Evolutionary conservation across 2,888 invertebrate species (phyloP), one percentile per base, ranked within the genome.

Genomic region (Cynaeus angustus): DNA sequence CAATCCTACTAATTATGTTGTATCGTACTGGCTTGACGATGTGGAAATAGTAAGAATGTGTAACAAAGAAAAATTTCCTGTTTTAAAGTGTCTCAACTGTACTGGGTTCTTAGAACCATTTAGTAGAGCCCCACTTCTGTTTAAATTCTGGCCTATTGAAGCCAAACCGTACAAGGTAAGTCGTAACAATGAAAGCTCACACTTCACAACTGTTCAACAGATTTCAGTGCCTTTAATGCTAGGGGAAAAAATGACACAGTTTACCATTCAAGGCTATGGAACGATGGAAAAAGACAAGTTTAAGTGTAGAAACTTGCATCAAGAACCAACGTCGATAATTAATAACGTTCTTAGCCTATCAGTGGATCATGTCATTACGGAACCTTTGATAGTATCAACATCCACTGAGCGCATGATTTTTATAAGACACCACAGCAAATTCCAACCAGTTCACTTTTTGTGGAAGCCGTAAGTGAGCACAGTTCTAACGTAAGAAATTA

Each of bases 91-190:
- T 68, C 21, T 83, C 33, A 85, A 83, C 76, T 80, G 83, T 13
- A 33, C 64, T 14, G 85, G 83, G 21, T 21, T 3, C 21, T 21
- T 21, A 21, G 2, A 21, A 43, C 75, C 82, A n/a, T 74, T 76
- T 33, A 72, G 77, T 38, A 64, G 77, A 0, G 66, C 76, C 43
- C 80, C 85, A 1, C 62, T 87, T 21, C 68, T 86, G 52, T 80
- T 87, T 30, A 82, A 79, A 73, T 87, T 86, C 76, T 80, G 80
- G 48, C 86, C 86, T 4, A 81, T 85, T 21, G 80, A 81, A 76
- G 77, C 76, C 26, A 83, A 82, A 67, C 68, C 13, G 8, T 83
- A 84, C 70, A 52, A 80, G 64, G 84, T 86, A 78, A 71, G 28
- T 2, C 8, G 9, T 8, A 37, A 10, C 13, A 14, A 4, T 21